A percentile compares a stretch with the other conserved stretches of the same genome.
Evolutionary conservation across 2,888 invertebrate genomes (phyloP).

Genomic region (Tholera decimalis): DNA sequence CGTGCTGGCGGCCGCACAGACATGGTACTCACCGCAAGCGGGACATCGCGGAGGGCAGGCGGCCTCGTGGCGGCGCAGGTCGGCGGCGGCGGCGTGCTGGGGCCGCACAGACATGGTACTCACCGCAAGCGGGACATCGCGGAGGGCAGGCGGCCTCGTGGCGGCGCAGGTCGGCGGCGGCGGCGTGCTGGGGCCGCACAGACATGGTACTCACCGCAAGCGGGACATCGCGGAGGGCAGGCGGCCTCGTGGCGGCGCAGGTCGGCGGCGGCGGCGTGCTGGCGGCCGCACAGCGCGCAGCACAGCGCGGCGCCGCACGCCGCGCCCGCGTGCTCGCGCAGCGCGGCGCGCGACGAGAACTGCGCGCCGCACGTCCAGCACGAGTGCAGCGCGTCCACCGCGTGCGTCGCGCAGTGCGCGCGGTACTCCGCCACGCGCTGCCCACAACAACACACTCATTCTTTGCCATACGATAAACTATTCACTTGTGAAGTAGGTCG

Average conservation of each 20-base stretch:
- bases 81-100: too few species aligned
- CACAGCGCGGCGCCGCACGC: slow-evolving; percentile 57
- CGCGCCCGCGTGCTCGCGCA: slow-evolving; percentile 71
- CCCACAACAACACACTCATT: background rate
- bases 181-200: too few species aligned
- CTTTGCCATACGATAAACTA: too few species aligned
- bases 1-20: too few species aligned
- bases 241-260: slow-evolving; percentile 47
- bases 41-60: too few species aligned
- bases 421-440: slow-evolving; percentile 80
- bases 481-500: too few species aligned
- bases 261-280: slow-evolving; percentile 28
- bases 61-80: too few species aligned
- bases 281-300: slow-evolving; percentile 76
- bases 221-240: slow-evolving; percentile 60
- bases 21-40: too few species aligned
- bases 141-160: too few species aligned
- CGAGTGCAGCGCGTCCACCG: slow-evolving; percentile 77
- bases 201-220: slow-evolving; percentile 38
- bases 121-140: too few species aligned
- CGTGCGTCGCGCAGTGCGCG: slow-evolving; percentile 77
- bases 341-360: slow-evolving; percentile 71
- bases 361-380: slow-evolving; percentile 88
- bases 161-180: too few species aligned
- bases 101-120: too few species aligned